Evolutionary conservation across 1,140 invertebrate genomes (phyloP), one percentile per base, ranked within the genome.

Genomic region (Hirudo medicinalis): DNA sequence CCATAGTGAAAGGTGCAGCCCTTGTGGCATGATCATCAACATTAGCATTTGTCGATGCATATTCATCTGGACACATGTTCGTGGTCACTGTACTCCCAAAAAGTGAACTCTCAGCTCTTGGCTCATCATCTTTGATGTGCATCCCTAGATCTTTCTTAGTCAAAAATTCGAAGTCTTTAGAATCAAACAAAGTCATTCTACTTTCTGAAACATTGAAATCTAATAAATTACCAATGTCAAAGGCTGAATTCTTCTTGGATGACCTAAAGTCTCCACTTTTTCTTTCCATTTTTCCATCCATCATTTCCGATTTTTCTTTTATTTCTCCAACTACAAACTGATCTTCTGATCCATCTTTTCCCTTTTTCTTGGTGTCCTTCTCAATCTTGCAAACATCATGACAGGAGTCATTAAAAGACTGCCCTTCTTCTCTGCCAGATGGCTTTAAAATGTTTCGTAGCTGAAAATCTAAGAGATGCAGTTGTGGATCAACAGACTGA

Each of bases 1-100:
- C 79, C 17, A 80, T 75, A 22, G 80, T 82, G 71, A 78, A 81
- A 40, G 80, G 80, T 27, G 80, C 80, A 32, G 80, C 80, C 25
- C 79, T 74, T 25, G 80, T 82, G 22, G 80, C 80, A 76, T 78
- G 78, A 29, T 70, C 69, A 74, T 80, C 80, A 6, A 70, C 32
- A 29, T 70, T 49, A 27, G 49, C 69, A 70, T 70, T 70, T 5
- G 69, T 54, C 11, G 69, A 49, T 69, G 76, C 75, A 75, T 80
- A 79, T 49, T 73, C 76, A 68, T 40, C 67, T 27, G 72, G 70
- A 13, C 43, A 49, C 9, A 57, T 72, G 63, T 76, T 74, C 17
- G 79, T 80, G 40, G 79, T 77, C 19, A 78, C 80, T 71, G 77
- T 80, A 53, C 43, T 67, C 20, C 72, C 68, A 43, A 49, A 54